Base-by-base conservation (phyloP, 2,888 invertebrate genomes). In the Pteria penguin region DNA sequence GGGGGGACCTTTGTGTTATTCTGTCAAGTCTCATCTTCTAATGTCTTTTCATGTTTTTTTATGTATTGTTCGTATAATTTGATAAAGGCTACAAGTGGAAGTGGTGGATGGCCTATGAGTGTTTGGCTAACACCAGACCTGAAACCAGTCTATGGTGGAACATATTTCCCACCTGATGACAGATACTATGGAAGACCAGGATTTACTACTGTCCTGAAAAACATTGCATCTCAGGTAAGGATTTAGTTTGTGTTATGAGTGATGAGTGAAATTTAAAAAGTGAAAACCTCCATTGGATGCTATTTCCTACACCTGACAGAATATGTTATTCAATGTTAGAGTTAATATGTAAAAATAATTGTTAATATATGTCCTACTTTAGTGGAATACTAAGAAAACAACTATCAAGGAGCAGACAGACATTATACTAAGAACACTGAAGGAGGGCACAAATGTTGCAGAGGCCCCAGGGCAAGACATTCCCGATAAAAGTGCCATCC, bases 101-200 rank as follows among this genome's bases (percentile, higher is more conserved):
- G 94, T 80, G 97, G 98, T 2, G 98, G 98, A 4, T 98, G 98
- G 98, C 98, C 98, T 0, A 96, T 98, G 97, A 97, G 96, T 80
- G 96, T 98, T 0, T 98, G 98, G 93, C 93, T 98, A 31, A 97
- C 98, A 0, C 98, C 98, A 4, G 95, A 96, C 85, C 93, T 98
- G 75, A 95, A 95, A 32, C 98, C 98, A 0, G 94, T 98, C 22
- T 95, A 96, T 58, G 98, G 98, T 0, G 97, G 97, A 3, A 98
- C 98, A 0, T 98, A 98, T 92, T 98, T 97, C 89, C 98, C 98
- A 4, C 97, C 97, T 0, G 95, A 95, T 86, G 96, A 97, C 89
- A 94, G 94, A 60, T 95, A 94, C 93, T 92, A 89, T 85, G 96
- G 96, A 18, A 95, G 95, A 84, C 96, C 96, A 29, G 97, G 98